A percentile compares a stretch with the other conserved stretches of the same genome.
Evolutionary conservation across 2,113 vertebrate species (phyloP).

Genomic region (Sceloporus tristichus): DNA sequence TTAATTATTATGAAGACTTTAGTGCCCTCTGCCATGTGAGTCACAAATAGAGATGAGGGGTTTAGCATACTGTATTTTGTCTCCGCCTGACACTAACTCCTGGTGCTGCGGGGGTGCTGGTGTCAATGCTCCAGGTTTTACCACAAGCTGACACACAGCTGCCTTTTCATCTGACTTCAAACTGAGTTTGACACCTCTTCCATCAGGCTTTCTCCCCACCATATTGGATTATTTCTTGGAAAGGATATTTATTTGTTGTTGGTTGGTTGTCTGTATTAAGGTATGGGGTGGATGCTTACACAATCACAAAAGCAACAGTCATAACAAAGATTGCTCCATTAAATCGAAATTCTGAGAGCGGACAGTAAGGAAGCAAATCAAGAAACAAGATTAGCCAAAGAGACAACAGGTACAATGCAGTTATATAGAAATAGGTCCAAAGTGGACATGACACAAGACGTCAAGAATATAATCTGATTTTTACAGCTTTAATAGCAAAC

Average conservation of each 20-base stretch:
- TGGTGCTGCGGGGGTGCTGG: neutral
- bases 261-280: neutral
- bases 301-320: neutral
- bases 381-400: neutral
- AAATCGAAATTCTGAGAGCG: neutral
- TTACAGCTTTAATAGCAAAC: neutral
- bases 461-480: neutral
- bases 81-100: constrained; percentile 22
- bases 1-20: neutral
- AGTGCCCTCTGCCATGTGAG: constrained; percentile 14
- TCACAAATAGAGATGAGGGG: constrained; percentile 8
- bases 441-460: neutral
- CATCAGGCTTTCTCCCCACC: neutral
- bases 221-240: neutral
- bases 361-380: neutral
- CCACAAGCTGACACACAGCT: constrained; percentile 20
- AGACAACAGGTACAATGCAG: neutral
- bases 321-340: neutral
- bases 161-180: constrained; percentile 12
- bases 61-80: constrained; percentile 27
- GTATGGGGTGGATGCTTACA: neutral
- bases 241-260: neutral
- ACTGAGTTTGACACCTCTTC: neutral
- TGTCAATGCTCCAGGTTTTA: constrained; percentile 18
- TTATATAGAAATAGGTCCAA: neutral